phyloP scores from a whole-genome alignment of 2,888 invertebrate species.

The Acanthopleura granulata region DNA sequence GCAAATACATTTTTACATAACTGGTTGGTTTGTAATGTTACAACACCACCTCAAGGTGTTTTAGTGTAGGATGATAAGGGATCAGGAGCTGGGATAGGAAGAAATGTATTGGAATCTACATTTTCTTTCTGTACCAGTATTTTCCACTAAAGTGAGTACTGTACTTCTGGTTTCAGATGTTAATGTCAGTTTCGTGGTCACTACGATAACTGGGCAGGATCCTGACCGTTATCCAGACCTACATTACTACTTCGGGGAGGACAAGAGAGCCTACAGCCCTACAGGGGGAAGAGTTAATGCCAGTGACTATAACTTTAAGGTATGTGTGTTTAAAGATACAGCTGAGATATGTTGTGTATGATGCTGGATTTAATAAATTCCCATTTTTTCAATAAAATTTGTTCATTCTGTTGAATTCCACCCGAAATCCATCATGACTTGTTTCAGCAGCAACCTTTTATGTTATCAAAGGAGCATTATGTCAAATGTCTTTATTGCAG shows the following conservation, averaged over 20 bases:
- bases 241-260: conserved; percentile 65
- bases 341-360: no score
- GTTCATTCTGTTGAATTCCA: no score
- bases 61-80: no score
- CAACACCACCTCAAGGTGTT: no score
- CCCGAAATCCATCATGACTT: no score
- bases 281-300: conserved; percentile 73
- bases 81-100: no score
- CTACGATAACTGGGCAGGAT: conserved; percentile 83
- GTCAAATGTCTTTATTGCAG: no score
- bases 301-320: conserved; percentile 79
- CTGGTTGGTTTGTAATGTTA: no score
- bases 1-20: no score
- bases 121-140: conserved; percentile 22
- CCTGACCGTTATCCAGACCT: conserved; percentile 85
- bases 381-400: neutral
- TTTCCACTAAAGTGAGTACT: conserved; percentile 73
- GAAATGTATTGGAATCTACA: no score
- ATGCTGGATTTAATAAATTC: neutral
- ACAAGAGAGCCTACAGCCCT: conserved; percentile 38
- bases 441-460: no score
- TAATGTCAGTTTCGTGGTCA: conserved; percentile 78
- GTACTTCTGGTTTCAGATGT: conserved; percentile 72
- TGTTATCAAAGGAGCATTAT: no score
- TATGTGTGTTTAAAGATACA: conserved; percentile 22